Conservation (phyloP, 2,113 vertebrate species). For the Henicopernis longicauda region DNA sequence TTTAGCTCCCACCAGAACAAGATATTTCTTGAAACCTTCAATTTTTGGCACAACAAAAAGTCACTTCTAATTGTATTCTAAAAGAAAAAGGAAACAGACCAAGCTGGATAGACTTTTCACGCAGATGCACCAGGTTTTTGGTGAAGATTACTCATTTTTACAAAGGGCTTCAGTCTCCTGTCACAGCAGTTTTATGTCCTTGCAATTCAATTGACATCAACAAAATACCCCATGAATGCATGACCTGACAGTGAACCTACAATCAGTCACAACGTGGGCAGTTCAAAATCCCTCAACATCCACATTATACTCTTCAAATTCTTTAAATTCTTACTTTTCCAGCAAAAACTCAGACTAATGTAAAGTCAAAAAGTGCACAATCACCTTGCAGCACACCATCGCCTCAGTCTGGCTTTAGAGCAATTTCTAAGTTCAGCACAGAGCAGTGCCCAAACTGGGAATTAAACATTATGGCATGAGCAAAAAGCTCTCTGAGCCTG, state of each 20-base stretch:
- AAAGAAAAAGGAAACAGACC: not conserved
- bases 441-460: rapidly evolving
- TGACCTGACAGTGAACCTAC: not conserved
- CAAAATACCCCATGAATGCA: not conserved
- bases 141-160: not conserved
- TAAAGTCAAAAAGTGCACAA: rapidly evolving
- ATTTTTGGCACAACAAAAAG: not conserved
- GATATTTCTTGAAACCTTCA: not conserved
- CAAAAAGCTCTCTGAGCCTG: not conserved
- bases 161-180: not conserved
- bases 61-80: not conserved
- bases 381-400: not conserved
- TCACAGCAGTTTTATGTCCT: not conserved
- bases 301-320: not conserved
- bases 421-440: rapidly evolving
- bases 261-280: not conserved
- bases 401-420: rapidly evolving
- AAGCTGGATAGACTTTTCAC: not conserved
- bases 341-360: not conserved
- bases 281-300: not conserved
- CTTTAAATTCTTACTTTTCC: not conserved
- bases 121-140: not conserved
- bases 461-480: rapidly evolving
- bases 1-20: not conserved
- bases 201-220: not conserved